These are phyloP conservation scores for Oreochromis aureus DNA, from an alignment of 2,113 vertebrate genomes.

Conservation along the genomic window DNA sequence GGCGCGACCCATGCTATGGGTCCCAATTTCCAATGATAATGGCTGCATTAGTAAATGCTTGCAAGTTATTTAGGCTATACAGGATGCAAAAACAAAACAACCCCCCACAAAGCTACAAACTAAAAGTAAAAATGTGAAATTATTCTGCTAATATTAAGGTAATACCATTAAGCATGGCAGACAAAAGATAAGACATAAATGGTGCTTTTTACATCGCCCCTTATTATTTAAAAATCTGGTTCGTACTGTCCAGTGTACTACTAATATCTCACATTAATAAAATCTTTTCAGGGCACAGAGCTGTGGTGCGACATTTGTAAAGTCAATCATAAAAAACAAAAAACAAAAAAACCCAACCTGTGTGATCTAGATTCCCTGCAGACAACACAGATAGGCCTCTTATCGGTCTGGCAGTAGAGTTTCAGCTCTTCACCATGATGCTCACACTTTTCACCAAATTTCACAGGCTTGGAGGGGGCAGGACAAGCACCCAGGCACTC, in stretches of 20 bases:
- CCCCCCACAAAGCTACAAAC: not conserved
- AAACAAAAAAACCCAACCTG: slow-evolving; percentile 42
- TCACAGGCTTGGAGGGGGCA: slow-evolving; percentile 40
- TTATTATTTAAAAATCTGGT: not conserved
- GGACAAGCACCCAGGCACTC: slow-evolving; percentile 58
- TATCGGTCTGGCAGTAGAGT: slow-evolving; percentile 72
- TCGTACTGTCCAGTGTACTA: not conserved
- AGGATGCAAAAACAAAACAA: not conserved
- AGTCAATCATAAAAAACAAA: not conserved
- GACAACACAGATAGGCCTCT: slow-evolving; percentile 73
- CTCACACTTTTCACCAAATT: slow-evolving; percentile 66
- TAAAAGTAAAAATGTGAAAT: not conserved
- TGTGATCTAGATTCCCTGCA: slow-evolving; percentile 74
- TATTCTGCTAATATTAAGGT: not conserved
- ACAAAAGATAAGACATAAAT: not conserved
- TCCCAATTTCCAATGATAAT: not conserved
- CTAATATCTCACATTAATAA: not conserved
- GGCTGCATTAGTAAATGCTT: not conserved
- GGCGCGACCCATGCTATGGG: rapidly evolving
- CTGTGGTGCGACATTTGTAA: not conserved
- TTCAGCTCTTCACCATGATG: slow-evolving; percentile 74
- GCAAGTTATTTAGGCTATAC: not conserved
- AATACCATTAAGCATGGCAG: not conserved
- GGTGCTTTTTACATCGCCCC: not conserved
- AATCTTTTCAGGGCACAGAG: not conserved